Base-by-base conservation (phyloP, 1,140 invertebrate species). In the fruit fly (Drosophila melanogaster) region DNA sequence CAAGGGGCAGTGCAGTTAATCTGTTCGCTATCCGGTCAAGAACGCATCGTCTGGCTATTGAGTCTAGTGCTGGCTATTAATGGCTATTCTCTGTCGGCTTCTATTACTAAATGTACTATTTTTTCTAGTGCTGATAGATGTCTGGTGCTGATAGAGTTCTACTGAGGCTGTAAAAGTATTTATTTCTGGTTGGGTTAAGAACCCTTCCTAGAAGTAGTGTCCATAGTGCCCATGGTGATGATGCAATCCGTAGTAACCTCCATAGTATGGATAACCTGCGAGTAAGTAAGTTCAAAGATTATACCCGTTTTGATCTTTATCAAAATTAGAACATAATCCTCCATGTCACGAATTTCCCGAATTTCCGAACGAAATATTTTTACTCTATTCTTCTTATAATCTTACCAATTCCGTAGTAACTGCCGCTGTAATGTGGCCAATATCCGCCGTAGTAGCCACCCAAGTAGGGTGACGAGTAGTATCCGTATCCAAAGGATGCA, bases 151-250 rank as follows among this genome's bases (percentile, higher is more conserved):
- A 65, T 70, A 41, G 17, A 35, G 4, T 15, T 41, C 65, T 71
- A 71, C 43, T 71, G 67, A 71, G 67, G 67, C 65, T 57, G 43
- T 8, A 35, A 30, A 17, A 15, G 24, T 41, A 24, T n/a, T 57
- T 49, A 1, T 19, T 40, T 47, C 7, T n/a, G 26, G 11, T 6
- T 8, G 10, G n/a, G n/a, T 17, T 1, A 30, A 7, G 11, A 15
- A 10, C 17, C 17, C 53, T 19, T 26, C 26, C 60, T 81, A 91
- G 59, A 46, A 91, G 33, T 91, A 91, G 51, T 91, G 90, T 49
- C 90, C 90, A 41, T 91, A 91, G 41, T 84, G 83, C 4, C 90
- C 90, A 43, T 91, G 90, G 47, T 89, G 84, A 46, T 91, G 90
- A 49, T 87, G 84, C 37, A 38, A 4, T 49, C 87, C 90, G n/a